These are phyloP conservation scores for Oasisia sp. DNA, from an alignment of 2,888 invertebrate genomes.

Conservation along the genomic window DNA sequence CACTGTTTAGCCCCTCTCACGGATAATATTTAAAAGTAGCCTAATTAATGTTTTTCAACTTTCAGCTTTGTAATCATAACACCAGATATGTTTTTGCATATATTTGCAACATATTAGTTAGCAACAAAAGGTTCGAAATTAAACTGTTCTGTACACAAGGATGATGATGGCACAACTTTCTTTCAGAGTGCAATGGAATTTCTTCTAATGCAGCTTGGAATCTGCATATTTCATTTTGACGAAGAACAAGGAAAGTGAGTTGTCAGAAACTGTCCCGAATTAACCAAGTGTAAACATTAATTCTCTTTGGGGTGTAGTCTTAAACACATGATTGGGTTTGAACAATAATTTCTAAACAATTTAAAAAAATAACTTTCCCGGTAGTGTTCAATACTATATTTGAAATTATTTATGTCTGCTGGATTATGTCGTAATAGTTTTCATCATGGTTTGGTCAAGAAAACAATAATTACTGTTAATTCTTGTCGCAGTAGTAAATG, in stretches of 20 bases:
- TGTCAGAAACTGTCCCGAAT: neutral
- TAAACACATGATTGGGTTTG: neutral
- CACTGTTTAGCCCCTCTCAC: too few relatives aligned
- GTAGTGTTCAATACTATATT: neutral
- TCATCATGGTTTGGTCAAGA: too few relatives aligned
- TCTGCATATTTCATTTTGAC: slow-evolving; percentile 66
- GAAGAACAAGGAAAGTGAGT: slow-evolving; percentile 54
- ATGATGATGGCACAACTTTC: neutral
- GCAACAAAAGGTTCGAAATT: neutral
- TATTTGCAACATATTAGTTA: neutral
- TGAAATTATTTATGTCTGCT: too few relatives aligned
- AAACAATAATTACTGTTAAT: too few relatives aligned
- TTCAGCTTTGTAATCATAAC: neutral
- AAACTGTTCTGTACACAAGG: neutral
- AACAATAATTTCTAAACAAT: neutral
- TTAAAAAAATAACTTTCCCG: neutral
- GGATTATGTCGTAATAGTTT: too few relatives aligned
- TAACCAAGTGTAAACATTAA: neutral
- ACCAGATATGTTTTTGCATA: neutral
- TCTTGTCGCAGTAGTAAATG: neutral
- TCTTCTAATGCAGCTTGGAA: slow-evolving; percentile 67
- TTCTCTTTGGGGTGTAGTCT: neutral
- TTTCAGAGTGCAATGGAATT: slow-evolving; percentile 63
- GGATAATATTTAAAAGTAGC: too few relatives aligned
- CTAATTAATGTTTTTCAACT: neutral